These are phyloP conservation scores for Litoditis marina DNA, from an alignment of 2,888 invertebrate species.

Conservation along the genomic window DNA sequence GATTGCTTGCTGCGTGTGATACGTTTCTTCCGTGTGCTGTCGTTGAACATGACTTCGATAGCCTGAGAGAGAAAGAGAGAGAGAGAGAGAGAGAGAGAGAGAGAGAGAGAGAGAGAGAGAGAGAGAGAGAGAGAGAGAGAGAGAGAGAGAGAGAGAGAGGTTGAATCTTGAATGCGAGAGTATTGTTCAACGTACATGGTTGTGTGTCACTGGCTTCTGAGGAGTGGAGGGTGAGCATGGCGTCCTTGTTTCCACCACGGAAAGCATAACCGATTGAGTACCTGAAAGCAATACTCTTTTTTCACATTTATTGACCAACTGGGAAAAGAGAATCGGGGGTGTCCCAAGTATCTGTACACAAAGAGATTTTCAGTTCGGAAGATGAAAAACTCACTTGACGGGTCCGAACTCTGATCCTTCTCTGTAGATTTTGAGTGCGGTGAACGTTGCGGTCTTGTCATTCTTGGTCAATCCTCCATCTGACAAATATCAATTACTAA, in stretches of 20 bases:
- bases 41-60: no score
- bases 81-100: no score
- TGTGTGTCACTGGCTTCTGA: slow-evolving; percentile 60
- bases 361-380: background rate
- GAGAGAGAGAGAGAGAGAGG: background rate
- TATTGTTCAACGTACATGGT: slow-evolving; percentile 56
- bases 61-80: no score
- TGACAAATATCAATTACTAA: slow-evolving; percentile 26
- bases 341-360: no score
- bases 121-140: no score
- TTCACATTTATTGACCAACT: background rate
- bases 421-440: slow-evolving; percentile 62
- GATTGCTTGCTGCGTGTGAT: background rate
- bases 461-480: slow-evolving; percentile 62
- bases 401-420: slow-evolving; percentile 62
- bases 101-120: no score
- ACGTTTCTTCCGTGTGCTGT: no score
- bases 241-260: slow-evolving; percentile 61
- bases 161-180: background rate
- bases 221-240: slow-evolving; percentile 61
- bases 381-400: slow-evolving; percentile 43
- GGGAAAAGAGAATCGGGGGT: no score
- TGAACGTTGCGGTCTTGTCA: slow-evolving; percentile 62
- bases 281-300: background rate
- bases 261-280: slow-evolving; percentile 62